Evolutionary conservation across 2,888 invertebrate genomes (phyloP), one percentile per base, ranked within the genome.

Genomic region (Hydraecia micacea): DNA sequence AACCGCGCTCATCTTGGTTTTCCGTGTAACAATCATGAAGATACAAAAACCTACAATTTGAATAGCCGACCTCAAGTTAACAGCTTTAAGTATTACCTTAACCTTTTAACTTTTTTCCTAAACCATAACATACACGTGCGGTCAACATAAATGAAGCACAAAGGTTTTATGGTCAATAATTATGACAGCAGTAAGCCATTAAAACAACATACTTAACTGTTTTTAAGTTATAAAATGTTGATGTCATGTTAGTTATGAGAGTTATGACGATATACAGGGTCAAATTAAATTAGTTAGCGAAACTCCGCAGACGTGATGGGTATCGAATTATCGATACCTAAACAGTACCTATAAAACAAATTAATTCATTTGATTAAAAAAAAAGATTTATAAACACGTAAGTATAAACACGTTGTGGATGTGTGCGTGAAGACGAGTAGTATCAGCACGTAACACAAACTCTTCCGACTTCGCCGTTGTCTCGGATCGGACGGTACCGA

Each of bases 51-150:
- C 15, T n/a, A 62, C 58, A 66, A 66, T 80, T 58, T 32, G 18
- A 49, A 49, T n/a, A 5, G 18, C 4, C 15, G 49, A 65, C 80
- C 58, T 79, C 15, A 28, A 18, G 25, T 18, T 69, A 46, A 63
- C n/a, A 4, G 58, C 39, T 8, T 49, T 25, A 5, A 46, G 11
- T 15, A 8, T 49, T 55, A 13, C 65, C 49, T 39, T 28, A 58
- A 49, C 36, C 70, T 66, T 79, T 49, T 13, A 15, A 75, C 46
- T 13, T 76, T 58, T 77, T 77, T 77, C 72, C 55, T 58, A 52
- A 79, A 80, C 58, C 9, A 42, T 42, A 15, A 11, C 1, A 28
- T 8, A 49, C 28, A 39, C 18, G 79, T 60, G 79, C 49, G 9
- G 2, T 6, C 25, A 79, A 21, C 46, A 36, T 70, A 36, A n/a